These are phyloP conservation scores for Bufotes viridis DNA, from an alignment of 2,797 vertebrate species.

Conservation along the genomic window DNA sequence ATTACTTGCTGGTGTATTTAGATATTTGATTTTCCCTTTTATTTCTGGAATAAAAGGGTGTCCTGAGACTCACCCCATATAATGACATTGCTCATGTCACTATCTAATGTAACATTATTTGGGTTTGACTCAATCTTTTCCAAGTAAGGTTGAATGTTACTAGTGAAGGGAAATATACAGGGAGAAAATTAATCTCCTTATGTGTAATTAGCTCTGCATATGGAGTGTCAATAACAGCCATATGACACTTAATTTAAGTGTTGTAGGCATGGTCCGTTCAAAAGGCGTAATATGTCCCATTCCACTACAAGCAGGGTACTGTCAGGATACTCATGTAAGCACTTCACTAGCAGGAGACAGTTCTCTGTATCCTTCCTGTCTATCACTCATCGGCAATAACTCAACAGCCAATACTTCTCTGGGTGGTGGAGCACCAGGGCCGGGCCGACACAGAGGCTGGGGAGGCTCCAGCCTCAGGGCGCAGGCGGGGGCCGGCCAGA, in stretches of 20 bases:
- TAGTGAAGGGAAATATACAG: slow-evolving; percentile 75
- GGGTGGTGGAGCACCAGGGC: slow-evolving; percentile 78
- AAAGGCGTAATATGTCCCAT: slow-evolving; percentile 68
- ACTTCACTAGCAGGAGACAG: slow-evolving; percentile 82
- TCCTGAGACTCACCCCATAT: too few species aligned
- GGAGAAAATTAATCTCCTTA: slow-evolving; percentile 74
- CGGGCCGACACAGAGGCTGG: too few species aligned
- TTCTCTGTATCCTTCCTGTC: slow-evolving; percentile 66
- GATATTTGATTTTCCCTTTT: too few species aligned
- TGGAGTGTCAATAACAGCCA: slow-evolving; percentile 73
- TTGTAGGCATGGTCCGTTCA: slow-evolving; percentile 78
- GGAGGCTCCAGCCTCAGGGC: too few species aligned
- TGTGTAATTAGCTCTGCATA: slow-evolving; percentile 76
- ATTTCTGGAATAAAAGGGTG: too few species aligned
- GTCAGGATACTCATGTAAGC: slow-evolving; percentile 81
- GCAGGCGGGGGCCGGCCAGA: too few species aligned
- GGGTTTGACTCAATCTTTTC: neutral
- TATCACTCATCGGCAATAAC: slow-evolving; percentile 78
- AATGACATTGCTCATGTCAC: too few species aligned
- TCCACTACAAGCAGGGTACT: slow-evolving; percentile 73
- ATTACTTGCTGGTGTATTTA: too few species aligned
- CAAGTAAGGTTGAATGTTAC: slow-evolving; percentile 16
- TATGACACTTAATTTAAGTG: slow-evolving; percentile 82
- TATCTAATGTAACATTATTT: too few species aligned
- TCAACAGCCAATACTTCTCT: slow-evolving; percentile 77